A percentile compares a stretch with the other conserved stretches of the same genome.
phyloP scores from a whole-genome alignment of 2,113 vertebrate species.

The Sphyrna mokarran region DNA sequence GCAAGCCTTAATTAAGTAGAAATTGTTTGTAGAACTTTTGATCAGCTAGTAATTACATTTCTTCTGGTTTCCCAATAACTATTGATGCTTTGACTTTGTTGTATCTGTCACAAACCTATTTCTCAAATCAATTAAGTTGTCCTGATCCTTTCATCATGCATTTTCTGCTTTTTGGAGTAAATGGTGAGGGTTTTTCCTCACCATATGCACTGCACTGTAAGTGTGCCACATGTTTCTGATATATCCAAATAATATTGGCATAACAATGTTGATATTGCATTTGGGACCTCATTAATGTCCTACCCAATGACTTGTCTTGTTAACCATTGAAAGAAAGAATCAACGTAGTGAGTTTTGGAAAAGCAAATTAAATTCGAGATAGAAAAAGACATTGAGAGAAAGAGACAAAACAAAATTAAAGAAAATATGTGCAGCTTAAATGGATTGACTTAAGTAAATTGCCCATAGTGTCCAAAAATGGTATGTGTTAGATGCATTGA shows the following conservation, averaged over 20 bases:
- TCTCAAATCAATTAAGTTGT: background rate
- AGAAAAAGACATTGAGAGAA: background rate
- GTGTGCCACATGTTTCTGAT: background rate
- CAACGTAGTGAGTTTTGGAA: background rate
- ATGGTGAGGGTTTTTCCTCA: background rate
- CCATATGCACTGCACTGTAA: background rate
- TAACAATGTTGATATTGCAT: background rate
- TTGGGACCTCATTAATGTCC: background rate
- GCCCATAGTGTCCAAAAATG: too few relatives aligned
- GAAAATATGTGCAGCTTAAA: too few relatives aligned
- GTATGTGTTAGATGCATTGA: too few relatives aligned
- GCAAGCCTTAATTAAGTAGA: too few relatives aligned
- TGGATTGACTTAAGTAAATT: too few relatives aligned
- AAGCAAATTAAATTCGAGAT: background rate
- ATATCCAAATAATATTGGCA: background rate
- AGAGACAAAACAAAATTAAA: background rate
- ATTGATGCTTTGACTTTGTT: background rate
- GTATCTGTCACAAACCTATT: too few relatives aligned
- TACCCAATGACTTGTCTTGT: background rate
- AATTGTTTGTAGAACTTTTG: background rate
- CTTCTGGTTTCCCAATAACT: background rate
- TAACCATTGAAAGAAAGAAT: background rate
- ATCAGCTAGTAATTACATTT: background rate
- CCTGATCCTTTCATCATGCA: background rate
- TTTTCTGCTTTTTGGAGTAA: background rate